Evolutionary conservation across 1,140 invertebrate genomes (phyloP).

Genomic region (Hyles vespertilio): DNA sequence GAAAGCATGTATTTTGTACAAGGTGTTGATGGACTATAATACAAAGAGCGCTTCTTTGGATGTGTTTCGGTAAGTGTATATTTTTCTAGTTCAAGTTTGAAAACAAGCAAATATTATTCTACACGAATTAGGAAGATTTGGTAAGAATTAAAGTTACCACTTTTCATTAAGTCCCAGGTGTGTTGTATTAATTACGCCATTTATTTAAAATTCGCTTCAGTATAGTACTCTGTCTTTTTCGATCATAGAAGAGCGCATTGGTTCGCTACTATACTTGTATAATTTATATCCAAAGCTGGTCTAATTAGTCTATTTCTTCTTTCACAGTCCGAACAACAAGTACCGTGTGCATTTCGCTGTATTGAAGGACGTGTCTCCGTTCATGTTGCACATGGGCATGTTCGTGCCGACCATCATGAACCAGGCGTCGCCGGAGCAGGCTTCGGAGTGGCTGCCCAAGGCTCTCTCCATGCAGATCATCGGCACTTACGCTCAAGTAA

Average conservation of each 20-base stretch:
- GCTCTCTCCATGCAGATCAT: slow-evolving; percentile 87
- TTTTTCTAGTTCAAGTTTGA: too few relatives aligned
- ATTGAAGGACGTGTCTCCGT: slow-evolving; percentile 86
- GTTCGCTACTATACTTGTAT: too few relatives aligned
- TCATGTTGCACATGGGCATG: slow-evolving; percentile 91
- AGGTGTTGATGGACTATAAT: slow-evolving; percentile 20
- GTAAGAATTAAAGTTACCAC: too few relatives aligned
- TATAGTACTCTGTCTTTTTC: too few relatives aligned
- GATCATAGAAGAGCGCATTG: too few relatives aligned
- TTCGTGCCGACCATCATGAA: slow-evolving; percentile 91
- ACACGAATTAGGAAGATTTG: too few relatives aligned
- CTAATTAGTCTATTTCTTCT: neutral
- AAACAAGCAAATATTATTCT: too few relatives aligned
- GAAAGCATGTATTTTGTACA: slow-evolving; percentile 77
- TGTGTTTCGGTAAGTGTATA: slow-evolving; percentile 21
- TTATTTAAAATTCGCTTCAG: too few relatives aligned
- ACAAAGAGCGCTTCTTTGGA: slow-evolving; percentile 18
- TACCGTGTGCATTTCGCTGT: slow-evolving; percentile 69
- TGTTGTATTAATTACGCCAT: too few relatives aligned
- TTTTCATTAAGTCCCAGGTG: too few relatives aligned
- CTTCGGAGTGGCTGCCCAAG: slow-evolving; percentile 85
- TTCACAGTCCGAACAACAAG: slow-evolving; percentile 25
- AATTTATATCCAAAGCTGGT: neutral
- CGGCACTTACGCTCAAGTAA: slow-evolving; percentile 92
- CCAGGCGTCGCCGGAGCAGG: slow-evolving; percentile 88